Conservation (phyloP, 2,888 invertebrate genomes). For the Iphiclides podalirius region DNA sequence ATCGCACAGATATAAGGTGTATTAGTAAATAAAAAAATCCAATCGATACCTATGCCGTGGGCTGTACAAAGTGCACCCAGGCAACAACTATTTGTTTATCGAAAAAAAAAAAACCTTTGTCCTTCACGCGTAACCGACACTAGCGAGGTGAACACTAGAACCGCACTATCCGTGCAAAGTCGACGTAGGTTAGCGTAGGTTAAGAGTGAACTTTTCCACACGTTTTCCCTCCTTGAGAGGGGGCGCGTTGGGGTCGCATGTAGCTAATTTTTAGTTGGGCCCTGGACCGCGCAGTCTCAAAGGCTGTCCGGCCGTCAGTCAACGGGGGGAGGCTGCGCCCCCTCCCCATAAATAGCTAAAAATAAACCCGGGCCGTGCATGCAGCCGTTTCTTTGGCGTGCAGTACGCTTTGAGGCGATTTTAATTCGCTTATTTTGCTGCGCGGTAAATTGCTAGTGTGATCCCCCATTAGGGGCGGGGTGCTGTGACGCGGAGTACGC, state of each 20-base stretch:
- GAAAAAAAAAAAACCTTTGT: no score
- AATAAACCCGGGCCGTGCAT: slow-evolving; percentile 53
- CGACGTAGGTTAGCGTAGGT: no score
- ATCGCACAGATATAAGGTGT: no score
- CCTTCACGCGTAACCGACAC: no score
- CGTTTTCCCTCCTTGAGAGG: neutral
- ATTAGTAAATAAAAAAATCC: no score
- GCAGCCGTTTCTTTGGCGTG: slow-evolving; percentile 69
- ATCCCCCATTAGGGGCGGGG: slow-evolving; percentile 50
- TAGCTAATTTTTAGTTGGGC: slow-evolving; percentile 32
- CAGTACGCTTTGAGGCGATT: slow-evolving; percentile 69
- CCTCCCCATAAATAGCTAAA: slow-evolving; percentile 54
- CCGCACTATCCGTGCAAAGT: no score
- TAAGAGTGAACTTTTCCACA: slow-evolving; percentile 1
- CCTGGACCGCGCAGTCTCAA: slow-evolving; percentile 44
- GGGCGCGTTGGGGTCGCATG: slow-evolving; percentile 1
- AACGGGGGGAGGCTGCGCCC: slow-evolving; percentile 30
- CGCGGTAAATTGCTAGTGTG: slow-evolving; percentile 61
- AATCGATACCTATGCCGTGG: no score
- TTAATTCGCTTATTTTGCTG: slow-evolving; percentile 73
- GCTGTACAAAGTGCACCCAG: no score
- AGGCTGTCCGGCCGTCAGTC: slow-evolving; percentile 58
- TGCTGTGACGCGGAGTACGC: slow-evolving; percentile 23
- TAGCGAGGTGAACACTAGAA: no score
- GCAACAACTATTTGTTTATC: no score